Base-by-base conservation (phyloP, 2,888 invertebrate genomes). In the Ceratothoa steindachneri region DNA sequence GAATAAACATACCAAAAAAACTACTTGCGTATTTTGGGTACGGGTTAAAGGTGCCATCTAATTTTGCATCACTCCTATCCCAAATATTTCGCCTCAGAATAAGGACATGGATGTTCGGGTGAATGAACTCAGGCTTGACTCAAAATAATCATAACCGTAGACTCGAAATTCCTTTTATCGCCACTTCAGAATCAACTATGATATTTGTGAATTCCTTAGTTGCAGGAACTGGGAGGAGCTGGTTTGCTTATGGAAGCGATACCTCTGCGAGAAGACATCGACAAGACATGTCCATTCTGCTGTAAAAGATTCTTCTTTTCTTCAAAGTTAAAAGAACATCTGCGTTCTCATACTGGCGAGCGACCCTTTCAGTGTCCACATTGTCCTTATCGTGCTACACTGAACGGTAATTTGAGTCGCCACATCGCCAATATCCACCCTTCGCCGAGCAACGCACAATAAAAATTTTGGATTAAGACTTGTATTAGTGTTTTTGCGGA, bases 341-440 rank as follows among this genome's bases (percentile, higher is more conserved):
- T 73, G 7, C 72, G 75, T 30, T 73, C 67, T 19, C 77, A 77
- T 71, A 77, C 77, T 1, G 74, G 74, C 9, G 77, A 77, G 60
- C 69, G 73, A 51, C 77, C 77, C n/a, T 77, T 66, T 60, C 52
- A 67, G 24, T 77, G 77, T 66, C 75, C 64, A n/a, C 70, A 60
- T 2, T 70, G 70, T 60, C 60, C 55, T 19, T 70, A 70, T 22
- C 28, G 70, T 24, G 70, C 70, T 5, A 70, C 55, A 30, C 70
- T 60, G 28, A 60, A 64, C 30, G 64, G 64, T 12, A 55, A 70
- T 60, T 64, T 70, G 31, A 41, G 55, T 28, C 55, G 70, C 9
- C 70, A 70, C 27, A 60, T 70, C 27, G 30, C 30, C 1, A 30
- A 30, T n/a, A 64, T 70, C 24, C 70, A 70, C 30, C 30, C 55